Evolutionary conservation across 2,113 vertebrate genomes (phyloP), one percentile per base, ranked within the genome.

Genomic region (Hemiprocne comata): DNA sequence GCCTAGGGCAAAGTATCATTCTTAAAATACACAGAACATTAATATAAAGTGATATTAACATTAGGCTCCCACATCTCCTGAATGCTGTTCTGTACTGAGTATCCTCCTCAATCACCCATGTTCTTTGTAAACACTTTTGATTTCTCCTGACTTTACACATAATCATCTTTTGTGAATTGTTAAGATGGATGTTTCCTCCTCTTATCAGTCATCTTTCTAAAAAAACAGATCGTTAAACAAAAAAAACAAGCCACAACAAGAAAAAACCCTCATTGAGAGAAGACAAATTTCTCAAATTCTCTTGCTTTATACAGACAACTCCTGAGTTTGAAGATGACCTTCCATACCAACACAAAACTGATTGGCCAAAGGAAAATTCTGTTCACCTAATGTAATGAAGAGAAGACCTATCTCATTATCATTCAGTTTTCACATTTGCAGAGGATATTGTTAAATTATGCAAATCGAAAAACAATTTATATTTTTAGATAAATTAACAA

Each of bases 241-340:
- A 53, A 53, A 54, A 57, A 57, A 12, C 28, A 48, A 48, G 20
- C 26, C 28, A 29, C 17, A 28, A 24, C n/a, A 13, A 48, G 46
- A 48, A 48, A 2, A 55, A 13, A n/a, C 5, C 14, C 20, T 67
- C 6, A 40, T 1, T 51, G 20, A 85, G 14, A 71, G 26, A 66
- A 34, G 29, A 44, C 0, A 1, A 48, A 29, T 29, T 67, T 57
- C 5, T 53, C 25, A 19, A 4, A 11, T 69, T 64, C 51, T 69
- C 15, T 64, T 66, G 26, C 5, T 67, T 53, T 44, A 61, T 17
- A 69, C 0, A 2, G 25, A 50, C 0, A 0, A 9, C 38, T 51
- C 13, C n/a, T 13, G 33, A 66, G 6, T 40, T 66, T 55, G 19
- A 94, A 73, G 55, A 77, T 19, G 17, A 71, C 13, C 38, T 88